A percentile compares a stretch with the other conserved stretches of the same genome.
Evolutionary conservation across 2,797 vertebrate species (phyloP).

Genomic region (Mormyrops attenuatus): DNA sequence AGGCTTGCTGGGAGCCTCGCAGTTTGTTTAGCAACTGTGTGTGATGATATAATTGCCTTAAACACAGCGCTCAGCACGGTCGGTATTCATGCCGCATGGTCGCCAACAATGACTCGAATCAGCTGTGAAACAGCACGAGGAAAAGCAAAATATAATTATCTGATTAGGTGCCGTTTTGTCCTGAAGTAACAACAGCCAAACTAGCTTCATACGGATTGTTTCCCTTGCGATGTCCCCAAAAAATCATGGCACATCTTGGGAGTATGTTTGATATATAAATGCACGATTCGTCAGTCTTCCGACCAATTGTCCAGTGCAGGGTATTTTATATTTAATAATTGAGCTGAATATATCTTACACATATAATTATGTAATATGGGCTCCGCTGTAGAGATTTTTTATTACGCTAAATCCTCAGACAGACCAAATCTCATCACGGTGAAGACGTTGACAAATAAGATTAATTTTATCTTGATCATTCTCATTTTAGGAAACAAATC

Average conservation of each 20-base stretch:
- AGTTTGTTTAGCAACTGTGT: constrained; percentile 28
- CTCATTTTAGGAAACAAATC: constrained; percentile 20
- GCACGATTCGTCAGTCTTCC: not conserved
- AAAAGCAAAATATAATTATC: constrained; percentile 50
- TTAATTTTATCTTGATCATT: constrained; percentile 10
- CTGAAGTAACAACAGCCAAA: not conserved
- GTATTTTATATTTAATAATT: not conserved
- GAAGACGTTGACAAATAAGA: not conserved
- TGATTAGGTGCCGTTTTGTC: constrained; percentile 42
- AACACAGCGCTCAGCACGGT: constrained; percentile 49
- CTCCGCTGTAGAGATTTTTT: not conserved
- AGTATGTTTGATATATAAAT: not conserved
- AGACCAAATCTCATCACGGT: not conserved
- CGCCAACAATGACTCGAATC: constrained; percentile 47
- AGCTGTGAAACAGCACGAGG: constrained; percentile 50
- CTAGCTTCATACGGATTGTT: not conserved
- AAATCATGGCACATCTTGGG: not conserved
- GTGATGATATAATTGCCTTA: constrained; percentile 53
- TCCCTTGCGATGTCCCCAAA: not conserved
- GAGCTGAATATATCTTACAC: not conserved
- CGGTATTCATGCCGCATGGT: constrained; percentile 47
- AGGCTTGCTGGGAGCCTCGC: not conserved
- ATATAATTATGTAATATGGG: not conserved
- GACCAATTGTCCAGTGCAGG: not conserved
- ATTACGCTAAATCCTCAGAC: not conserved